phyloP scores from a whole-genome alignment of 92 coral and sea anemone species.

The Epizoanthus ramosus region DNA sequence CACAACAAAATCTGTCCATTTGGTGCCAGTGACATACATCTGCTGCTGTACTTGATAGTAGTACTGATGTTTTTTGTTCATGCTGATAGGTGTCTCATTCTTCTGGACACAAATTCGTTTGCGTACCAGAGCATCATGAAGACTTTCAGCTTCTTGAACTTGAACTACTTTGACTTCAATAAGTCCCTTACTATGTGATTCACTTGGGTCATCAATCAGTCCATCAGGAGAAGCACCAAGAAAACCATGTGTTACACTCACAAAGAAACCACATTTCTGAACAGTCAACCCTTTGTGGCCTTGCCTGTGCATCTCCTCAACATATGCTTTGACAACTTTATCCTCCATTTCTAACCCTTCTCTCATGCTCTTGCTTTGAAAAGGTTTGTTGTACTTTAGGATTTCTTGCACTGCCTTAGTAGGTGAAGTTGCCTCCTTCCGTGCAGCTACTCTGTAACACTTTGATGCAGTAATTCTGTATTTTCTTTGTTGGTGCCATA shows the following conservation, averaged over 20 bases:
- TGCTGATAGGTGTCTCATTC: too few relatives aligned
- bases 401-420: constrained; percentile 31
- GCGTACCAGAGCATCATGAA: constrained; percentile 33
- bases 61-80: too few relatives aligned
- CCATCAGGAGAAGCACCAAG: constrained; percentile 56
- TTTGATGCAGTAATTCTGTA: background rate
- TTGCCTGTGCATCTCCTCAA: background rate
- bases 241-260: constrained; percentile 45
- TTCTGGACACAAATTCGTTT: constrained; percentile 23
- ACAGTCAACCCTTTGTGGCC: constrained; percentile 24
- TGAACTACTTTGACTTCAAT: constrained; percentile 45
- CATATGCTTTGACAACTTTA: constrained; percentile 25
- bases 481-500: constrained; percentile 51
- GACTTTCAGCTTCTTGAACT: constrained; percentile 39
- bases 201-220: constrained; percentile 43
- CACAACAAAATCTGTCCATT: too few relatives aligned
- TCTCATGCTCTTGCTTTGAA: constrained; percentile 29
- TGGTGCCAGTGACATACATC: too few relatives aligned
- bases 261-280: constrained; percentile 44
- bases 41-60: too few relatives aligned
- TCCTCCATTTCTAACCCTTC: constrained; percentile 52
- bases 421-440: constrained; percentile 48
- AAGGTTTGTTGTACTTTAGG: constrained; percentile 22
- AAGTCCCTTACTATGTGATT: constrained; percentile 32
- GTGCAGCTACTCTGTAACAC: background rate